phyloP scores from a whole-genome alignment of 2,113 vertebrate genomes.

The Microtus oregoni region DNA sequence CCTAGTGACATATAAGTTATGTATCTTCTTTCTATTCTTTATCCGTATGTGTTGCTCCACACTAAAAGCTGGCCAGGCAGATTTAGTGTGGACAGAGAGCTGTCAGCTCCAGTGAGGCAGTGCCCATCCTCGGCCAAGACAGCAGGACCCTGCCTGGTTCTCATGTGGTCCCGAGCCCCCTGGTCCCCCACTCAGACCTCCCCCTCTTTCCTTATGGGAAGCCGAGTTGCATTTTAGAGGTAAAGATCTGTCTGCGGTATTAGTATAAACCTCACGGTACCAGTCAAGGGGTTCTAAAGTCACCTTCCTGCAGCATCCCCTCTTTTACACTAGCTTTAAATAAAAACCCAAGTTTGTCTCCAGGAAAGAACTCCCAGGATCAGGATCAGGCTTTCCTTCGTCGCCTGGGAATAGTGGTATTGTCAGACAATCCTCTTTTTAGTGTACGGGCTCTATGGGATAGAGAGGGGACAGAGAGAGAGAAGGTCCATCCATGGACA shows the following conservation, averaged over 20 bases:
- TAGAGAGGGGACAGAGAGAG: neutral
- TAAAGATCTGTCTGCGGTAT: constrained; percentile 58
- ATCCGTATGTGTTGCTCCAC: constrained; percentile 91
- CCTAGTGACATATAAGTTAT: constrained; percentile 98
- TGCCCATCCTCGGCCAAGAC: constrained; percentile 85
- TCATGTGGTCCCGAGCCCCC: constrained; percentile 65
- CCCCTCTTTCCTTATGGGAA: constrained; percentile 71
- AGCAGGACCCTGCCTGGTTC: constrained; percentile 85
- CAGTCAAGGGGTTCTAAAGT: constrained; percentile 55
- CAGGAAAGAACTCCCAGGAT: constrained; percentile 46
- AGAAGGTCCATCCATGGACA: constrained; percentile 66
- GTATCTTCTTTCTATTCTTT: constrained; percentile 92
- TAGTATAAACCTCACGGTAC: constrained; percentile 60
- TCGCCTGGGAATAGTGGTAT: constrained; percentile 51
- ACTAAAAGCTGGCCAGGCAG: constrained; percentile 93
- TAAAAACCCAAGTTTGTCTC: constrained; percentile 65
- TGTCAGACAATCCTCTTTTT: constrained; percentile 58
- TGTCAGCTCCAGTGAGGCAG: constrained; percentile 87
- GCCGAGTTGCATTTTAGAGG: constrained; percentile 69
- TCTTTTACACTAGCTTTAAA: constrained; percentile 60
- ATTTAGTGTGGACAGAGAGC: constrained; percentile 92
- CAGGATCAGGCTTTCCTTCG: constrained; percentile 46
- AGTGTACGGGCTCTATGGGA: neutral
- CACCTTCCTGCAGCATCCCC: constrained; percentile 29
- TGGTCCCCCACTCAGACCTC: constrained; percentile 76